Evolutionary conservation across 2,888 invertebrate genomes (phyloP).

Genomic region (Tanaodytes sp.): DNA sequence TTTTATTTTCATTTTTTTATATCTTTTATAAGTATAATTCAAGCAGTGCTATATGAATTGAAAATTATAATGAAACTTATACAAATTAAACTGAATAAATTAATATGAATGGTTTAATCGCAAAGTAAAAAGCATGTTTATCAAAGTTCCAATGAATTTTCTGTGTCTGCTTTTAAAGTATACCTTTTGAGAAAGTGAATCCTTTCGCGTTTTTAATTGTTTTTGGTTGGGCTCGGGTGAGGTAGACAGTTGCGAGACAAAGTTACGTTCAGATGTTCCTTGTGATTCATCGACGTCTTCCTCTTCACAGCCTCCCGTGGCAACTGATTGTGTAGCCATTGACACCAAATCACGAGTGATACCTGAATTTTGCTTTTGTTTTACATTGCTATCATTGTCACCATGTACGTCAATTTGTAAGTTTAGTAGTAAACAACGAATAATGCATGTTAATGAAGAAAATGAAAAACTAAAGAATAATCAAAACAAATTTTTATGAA

Average conservation of each 20-base stretch:
- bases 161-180: slow-evolving; percentile 4
- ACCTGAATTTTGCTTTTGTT: slow-evolving; percentile 66
- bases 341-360: slow-evolving; percentile 73
- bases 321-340: slow-evolving; percentile 70
- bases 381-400: slow-evolving; percentile 24
- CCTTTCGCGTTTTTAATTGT: slow-evolving; percentile 77
- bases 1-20: background rate
- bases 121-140: background rate
- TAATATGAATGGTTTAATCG: no score
- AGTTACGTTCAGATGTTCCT: slow-evolving; percentile 69
- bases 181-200: slow-evolving; percentile 73
- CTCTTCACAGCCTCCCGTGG: slow-evolving; percentile 68
- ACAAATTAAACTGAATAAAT: background rate
- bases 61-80: background rate
- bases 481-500: slow-evolving; percentile 16
- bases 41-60: slow-evolving; percentile 70
- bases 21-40: slow-evolving; percentile 55
- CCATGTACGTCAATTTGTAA: slow-evolving; percentile 8
- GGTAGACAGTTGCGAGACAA: slow-evolving; percentile 70
- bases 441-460: slow-evolving; percentile 8
- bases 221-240: slow-evolving; percentile 74
- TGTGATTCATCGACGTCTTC: slow-evolving; percentile 71
- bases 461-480: slow-evolving; percentile 3
- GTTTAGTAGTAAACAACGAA: no score
- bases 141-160: background rate